phyloP scores from a whole-genome alignment of 1,140 invertebrate species.

The Drosophila mayri region DNA sequence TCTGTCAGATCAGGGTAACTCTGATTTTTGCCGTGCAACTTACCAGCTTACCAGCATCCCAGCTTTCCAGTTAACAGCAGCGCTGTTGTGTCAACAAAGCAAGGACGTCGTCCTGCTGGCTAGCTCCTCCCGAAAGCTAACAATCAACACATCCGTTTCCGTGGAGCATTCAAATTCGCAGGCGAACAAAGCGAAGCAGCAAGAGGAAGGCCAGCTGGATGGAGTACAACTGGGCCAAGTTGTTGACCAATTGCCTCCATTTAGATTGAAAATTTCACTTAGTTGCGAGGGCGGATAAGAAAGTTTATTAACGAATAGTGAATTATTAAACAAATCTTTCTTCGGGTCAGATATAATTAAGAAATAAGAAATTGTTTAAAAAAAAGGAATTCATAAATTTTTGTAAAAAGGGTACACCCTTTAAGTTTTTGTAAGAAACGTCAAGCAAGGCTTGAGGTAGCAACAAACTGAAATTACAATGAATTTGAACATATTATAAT shows the following conservation, averaged over 20 bases:
- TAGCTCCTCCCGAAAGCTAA: constrained; percentile 34
- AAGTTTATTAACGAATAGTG: neutral
- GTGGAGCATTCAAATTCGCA: constrained; percentile 51
- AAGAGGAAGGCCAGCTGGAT: constrained; percentile 28
- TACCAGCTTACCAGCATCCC: neutral
- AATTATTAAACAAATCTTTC: neutral
- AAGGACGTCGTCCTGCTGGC: constrained; percentile 34
- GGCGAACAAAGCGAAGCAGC: constrained; percentile 29
- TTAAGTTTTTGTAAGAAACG: too few species aligned
- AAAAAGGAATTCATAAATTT: neutral
- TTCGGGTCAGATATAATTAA: neutral
- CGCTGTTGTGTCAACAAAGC: constrained; percentile 51
- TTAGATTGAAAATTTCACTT: constrained; percentile 48
- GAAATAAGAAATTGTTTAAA: neutral
- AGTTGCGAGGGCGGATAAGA: constrained; percentile 22
- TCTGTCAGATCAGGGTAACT: neutral
- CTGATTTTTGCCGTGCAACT: constrained; percentile 9
- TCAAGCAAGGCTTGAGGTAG: too few species aligned
- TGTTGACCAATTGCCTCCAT: constrained; percentile 60
- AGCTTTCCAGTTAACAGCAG: constrained; percentile 35
- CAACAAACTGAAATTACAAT: too few species aligned
- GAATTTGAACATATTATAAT: neutral
- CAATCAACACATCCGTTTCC: constrained; percentile 76
- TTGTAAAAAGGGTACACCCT: too few species aligned
- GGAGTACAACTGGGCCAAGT: constrained; percentile 49